Conservation (phyloP, 2,888 invertebrate genomes). For the Drosophila maculinotata region DNA sequence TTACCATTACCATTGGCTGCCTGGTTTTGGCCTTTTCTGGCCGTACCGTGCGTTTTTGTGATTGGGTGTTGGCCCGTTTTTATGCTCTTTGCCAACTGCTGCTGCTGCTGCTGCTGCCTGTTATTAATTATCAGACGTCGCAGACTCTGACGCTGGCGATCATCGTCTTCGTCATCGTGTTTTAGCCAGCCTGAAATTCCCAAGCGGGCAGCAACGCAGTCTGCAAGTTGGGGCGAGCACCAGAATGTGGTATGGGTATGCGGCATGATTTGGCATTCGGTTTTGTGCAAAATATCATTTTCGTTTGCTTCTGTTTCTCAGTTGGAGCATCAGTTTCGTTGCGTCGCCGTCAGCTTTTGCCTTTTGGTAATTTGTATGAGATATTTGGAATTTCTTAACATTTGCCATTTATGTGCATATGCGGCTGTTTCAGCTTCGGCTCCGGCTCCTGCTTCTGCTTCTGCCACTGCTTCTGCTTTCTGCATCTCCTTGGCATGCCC, state of each 20-base stretch:
- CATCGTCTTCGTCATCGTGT: constrained; percentile 41
- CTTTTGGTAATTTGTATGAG: constrained; percentile 78
- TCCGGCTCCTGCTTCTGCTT: too few species aligned
- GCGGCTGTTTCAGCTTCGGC: constrained; percentile 8
- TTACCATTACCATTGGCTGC: constrained; percentile 71
- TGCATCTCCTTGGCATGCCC: constrained; percentile 52
- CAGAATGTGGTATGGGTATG: constrained; percentile 62
- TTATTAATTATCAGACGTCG: constrained; percentile 73
- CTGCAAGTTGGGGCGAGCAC: constrained; percentile 49
- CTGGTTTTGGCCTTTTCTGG: constrained; percentile 49
- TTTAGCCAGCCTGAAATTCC: constrained; percentile 58
- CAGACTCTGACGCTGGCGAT: constrained; percentile 47
- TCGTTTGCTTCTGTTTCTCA: constrained; percentile 44
- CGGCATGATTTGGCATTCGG: constrained; percentile 56
- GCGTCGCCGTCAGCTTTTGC: constrained; percentile 26
- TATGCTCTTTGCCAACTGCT: constrained; percentile 64
- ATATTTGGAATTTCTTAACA: constrained; percentile 70
- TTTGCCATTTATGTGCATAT: constrained; percentile 72
- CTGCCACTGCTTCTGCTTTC: too few species aligned
- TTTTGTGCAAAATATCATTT: constrained; percentile 70
- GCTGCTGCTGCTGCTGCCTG: constrained; percentile 36
- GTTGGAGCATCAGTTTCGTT: constrained; percentile 26
- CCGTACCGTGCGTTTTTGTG: constrained; percentile 49
- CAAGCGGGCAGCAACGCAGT: constrained; percentile 42
- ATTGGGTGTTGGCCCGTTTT: constrained; percentile 74